Percentiles rank a stretch among this genome's conserved stretches.
Evolutionary conservation across 2,113 vertebrate genomes (phyloP).

Genomic region (Protomyctophum bolini): DNA sequence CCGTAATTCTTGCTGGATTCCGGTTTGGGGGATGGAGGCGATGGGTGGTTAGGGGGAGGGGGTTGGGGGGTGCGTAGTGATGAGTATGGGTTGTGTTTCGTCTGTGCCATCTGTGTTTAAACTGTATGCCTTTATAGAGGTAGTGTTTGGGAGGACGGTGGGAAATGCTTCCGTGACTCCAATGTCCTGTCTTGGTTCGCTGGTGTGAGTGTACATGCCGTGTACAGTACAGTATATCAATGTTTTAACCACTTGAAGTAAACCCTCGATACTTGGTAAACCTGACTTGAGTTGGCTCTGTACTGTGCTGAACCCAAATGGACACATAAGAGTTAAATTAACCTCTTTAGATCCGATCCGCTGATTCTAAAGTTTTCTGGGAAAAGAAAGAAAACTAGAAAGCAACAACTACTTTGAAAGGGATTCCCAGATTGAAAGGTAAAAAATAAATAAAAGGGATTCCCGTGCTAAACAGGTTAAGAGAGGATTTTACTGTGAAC

Average conservation of each 20-base stretch:
- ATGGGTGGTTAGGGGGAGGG: constrained; percentile 43
- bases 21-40: constrained; percentile 21
- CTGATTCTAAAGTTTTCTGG: too few relatives aligned
- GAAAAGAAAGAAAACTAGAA: too few relatives aligned
- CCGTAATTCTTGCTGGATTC: constrained; percentile 70
- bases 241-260: not conserved
- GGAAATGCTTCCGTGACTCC: constrained; percentile 34
- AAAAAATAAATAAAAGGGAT: too few relatives aligned
- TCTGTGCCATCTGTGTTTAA: constrained; percentile 74
- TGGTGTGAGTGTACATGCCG: not conserved
- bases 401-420: too few relatives aligned
- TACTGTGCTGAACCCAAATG: too few relatives aligned
- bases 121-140: constrained; percentile 77
- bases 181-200: constrained; percentile 12
- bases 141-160: constrained; percentile 71
- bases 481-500: too few relatives aligned
- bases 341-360: too few relatives aligned
- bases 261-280: not conserved
- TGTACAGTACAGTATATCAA: not conserved
- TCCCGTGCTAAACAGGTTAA: too few relatives aligned
- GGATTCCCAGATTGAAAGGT: too few relatives aligned
- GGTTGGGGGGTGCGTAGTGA: constrained; percentile 23
- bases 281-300: too few relatives aligned
- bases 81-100: constrained; percentile 31
- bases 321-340: too few relatives aligned